Base-by-base conservation (phyloP, 1,140 invertebrate genomes). In the Brachionus angularis region DNA sequence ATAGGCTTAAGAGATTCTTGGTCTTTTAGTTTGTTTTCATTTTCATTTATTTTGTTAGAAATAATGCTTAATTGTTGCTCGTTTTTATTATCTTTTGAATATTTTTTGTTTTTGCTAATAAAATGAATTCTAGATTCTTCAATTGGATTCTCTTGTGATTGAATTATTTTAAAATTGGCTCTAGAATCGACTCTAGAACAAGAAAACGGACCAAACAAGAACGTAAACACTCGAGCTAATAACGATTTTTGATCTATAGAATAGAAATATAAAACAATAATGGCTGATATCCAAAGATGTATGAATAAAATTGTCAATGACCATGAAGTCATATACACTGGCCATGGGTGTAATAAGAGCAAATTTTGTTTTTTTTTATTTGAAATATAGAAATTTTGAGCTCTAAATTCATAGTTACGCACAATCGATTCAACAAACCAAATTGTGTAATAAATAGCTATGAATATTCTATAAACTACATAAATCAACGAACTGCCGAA, bases 361-460 rank as follows among this genome's bases (percentile, higher is more conserved):
- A 67, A 67, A 16, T 46, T 50, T 8, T 21, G 21, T 21, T 67
- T 67, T 46, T 67, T 47, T 25, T 67, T 67, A 33, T 27, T 47
- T 67, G 42, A 33, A 4, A 67, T 67, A 21, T 46, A 47, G 36
- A 67, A 67, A 14, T 67, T 67, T 47, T 67, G 42, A 10, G 42
- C 16, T 5, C 62, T 18, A 47, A 67, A 50, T 36, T 67, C 62
- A 23, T 67, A 67, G 18, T 67, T 67, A 47, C 62, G 46, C 23
- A 67, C 62, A 33, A 67, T 67, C 16, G 62, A 67, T 21, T 67
- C 62, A 16, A 67, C 18, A 34, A 67, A 67, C 62, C 62, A 67
- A 2, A 67, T 23, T 16, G 62, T 67, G 31, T 67, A 67, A 67
- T 67, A 67, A 33, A 67, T 46, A n/a, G 62, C 62, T 8, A 67